Percentiles rank a stretch among this genome's conserved stretches.
Evolutionary conservation across 2,888 invertebrate species (phyloP).

Genomic region (Tanytarsus gracilentus): DNA sequence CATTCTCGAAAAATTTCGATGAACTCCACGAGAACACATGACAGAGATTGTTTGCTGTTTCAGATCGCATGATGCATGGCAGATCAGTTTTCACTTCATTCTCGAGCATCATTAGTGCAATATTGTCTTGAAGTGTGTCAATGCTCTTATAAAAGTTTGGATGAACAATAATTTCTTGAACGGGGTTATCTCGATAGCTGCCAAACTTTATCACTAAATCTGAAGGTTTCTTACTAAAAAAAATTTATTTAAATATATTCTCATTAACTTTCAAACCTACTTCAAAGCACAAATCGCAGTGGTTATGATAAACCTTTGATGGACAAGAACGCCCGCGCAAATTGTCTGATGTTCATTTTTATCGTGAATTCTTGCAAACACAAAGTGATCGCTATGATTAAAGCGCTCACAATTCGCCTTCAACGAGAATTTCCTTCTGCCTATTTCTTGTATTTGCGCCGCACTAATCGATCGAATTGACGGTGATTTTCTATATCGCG

Average conservation of each 20-base stretch:
- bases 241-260: background rate
- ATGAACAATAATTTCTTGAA: constrained; percentile 11
- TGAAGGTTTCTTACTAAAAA: constrained; percentile 10
- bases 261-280: constrained; percentile 5
- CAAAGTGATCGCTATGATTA: constrained; percentile 1
- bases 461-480: constrained; percentile 19
- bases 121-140: constrained; percentile 25
- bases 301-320: constrained; percentile 21
- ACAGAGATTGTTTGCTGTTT: background rate
- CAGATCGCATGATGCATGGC: constrained; percentile 6
- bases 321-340: constrained; percentile 19
- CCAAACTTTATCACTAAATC: constrained; percentile 22
- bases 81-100: constrained; percentile 3
- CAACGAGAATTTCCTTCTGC: constrained; percentile 11
- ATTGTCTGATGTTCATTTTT: constrained; percentile 8
- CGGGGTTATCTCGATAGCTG: constrained; percentile 6
- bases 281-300: constrained; percentile 26
- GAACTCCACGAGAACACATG: constrained; percentile 20
- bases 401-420: constrained; percentile 6
- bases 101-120: constrained; percentile 18
- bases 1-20: constrained; percentile 10
- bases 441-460: constrained; percentile 7
- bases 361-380: constrained; percentile 22
- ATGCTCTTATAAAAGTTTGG: constrained; percentile 15
- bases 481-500: background rate